phyloP scores from a whole-genome alignment of 2,797 vertebrate genomes.

The Falco biarmicus region DNA sequence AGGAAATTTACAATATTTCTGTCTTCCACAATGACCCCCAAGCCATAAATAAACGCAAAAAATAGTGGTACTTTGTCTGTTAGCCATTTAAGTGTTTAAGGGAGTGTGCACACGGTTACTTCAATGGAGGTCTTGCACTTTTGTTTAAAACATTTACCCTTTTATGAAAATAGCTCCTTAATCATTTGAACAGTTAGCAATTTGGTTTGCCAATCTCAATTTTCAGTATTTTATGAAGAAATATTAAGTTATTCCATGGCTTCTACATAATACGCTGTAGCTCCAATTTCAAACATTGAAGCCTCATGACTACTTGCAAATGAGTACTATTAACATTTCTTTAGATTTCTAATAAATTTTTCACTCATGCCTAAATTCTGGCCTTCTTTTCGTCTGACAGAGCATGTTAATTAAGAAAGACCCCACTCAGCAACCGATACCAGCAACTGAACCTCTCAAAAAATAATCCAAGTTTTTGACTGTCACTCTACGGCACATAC shows the following conservation, averaged over 20 bases:
- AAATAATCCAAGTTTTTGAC: slow-evolving; percentile 5
- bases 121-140: not conserved
- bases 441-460: not conserved
- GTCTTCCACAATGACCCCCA: not conserved
- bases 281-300: not conserved
- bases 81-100: not conserved
- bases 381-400: not conserved
- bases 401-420: not conserved
- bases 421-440: not conserved
- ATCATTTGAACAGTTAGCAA: not conserved
- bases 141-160: not conserved
- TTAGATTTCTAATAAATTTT: slow-evolving; percentile 11
- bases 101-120: not conserved
- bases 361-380: not conserved
- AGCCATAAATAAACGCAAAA: not conserved
- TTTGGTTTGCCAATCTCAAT: not conserved
- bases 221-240: not conserved
- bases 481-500: not conserved
- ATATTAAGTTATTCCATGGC: not conserved
- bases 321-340: slow-evolving; percentile 51
- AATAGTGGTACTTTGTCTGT: not conserved
- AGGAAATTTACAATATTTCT: not conserved
- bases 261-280: not conserved
- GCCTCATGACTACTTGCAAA: slow-evolving; percentile 16
- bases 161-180: not conserved